Evolutionary conservation across 2,113 vertebrate genomes (phyloP).

Genomic region (Channa maculata): DNA sequence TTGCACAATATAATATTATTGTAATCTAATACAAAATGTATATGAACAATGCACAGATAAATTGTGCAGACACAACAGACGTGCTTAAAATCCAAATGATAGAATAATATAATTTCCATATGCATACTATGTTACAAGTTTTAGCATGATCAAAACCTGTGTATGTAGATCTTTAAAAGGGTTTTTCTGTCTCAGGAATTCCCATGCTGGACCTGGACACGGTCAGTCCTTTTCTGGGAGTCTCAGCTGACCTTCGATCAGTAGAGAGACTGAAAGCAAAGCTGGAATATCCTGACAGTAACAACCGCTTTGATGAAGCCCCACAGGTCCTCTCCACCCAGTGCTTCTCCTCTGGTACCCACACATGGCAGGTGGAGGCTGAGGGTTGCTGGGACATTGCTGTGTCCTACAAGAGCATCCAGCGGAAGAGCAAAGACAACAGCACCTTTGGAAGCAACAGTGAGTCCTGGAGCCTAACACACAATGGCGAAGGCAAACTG

Average conservation of each 20-base stretch:
- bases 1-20: too few species aligned
- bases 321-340: conserved; percentile 60
- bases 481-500: conserved; percentile 38
- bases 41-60: too few species aligned
- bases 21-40: too few species aligned
- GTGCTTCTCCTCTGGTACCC: conserved; percentile 58
- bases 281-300: conserved; percentile 8
- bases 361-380: conserved; percentile 61
- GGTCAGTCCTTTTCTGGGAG: conserved; percentile 45
- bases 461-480: conserved; percentile 63
- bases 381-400: conserved; percentile 69
- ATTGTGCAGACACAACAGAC: too few species aligned
- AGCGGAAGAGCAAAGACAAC: conserved; percentile 18
- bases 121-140: neutral
- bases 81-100: too few species aligned
- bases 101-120: too few species aligned
- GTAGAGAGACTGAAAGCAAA: conserved; percentile 37
- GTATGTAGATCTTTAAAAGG: neutral
- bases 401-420: conserved; percentile 58
- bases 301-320: conserved; percentile 43
- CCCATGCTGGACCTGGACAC: conserved; percentile 54
- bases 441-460: conserved; percentile 58
- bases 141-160: neutral
- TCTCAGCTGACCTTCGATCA: conserved; percentile 59
- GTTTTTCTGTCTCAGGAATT: conserved; percentile 10